phyloP scores from a whole-genome alignment of 2,113 vertebrate species.

The Camelus bactrianus region DNA sequence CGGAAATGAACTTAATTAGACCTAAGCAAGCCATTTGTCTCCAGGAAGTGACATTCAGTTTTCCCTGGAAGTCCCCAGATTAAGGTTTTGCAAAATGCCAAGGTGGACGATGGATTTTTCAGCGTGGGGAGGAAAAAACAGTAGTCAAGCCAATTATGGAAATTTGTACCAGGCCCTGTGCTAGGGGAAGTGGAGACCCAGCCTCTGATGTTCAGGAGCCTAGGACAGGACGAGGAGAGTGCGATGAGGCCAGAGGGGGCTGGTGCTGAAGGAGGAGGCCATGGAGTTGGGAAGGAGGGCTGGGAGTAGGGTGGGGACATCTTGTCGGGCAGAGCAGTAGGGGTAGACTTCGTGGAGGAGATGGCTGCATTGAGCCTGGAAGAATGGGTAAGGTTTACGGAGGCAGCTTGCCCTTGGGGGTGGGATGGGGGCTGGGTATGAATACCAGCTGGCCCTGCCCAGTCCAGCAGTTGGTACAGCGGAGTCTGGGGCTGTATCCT shows the following conservation, averaged over 20 bases:
- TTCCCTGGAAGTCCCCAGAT: slow-evolving; percentile 77
- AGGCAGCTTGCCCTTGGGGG: not conserved
- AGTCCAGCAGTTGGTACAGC: not conserved
- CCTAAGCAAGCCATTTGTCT: slow-evolving; percentile 80
- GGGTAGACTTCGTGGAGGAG: not conserved
- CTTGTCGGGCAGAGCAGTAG: not conserved
- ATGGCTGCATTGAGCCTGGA: not conserved
- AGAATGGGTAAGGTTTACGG: not conserved
- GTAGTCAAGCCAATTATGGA: slow-evolving; percentile 45
- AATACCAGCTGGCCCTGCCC: too few species aligned
- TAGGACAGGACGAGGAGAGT: fast-evolving
- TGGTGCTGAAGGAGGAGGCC: not conserved
- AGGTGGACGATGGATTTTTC: slow-evolving; percentile 57
- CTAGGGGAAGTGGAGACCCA: not conserved
- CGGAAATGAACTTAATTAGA: slow-evolving; percentile 76
- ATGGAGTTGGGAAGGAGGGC: fast-evolving
- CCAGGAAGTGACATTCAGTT: slow-evolving; percentile 77
- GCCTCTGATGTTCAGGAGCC: not conserved
- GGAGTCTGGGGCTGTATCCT: not conserved
- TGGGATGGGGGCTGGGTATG: not conserved
- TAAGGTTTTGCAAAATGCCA: slow-evolving; percentile 76
- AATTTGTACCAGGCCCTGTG: not conserved
- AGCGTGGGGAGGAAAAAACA: slow-evolving; percentile 39
- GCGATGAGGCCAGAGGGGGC: not conserved
- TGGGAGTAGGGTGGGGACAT: not conserved